phyloP scores from a whole-genome alignment of 2,888 invertebrate species.

The Sceliomorpha sp. region DNA sequence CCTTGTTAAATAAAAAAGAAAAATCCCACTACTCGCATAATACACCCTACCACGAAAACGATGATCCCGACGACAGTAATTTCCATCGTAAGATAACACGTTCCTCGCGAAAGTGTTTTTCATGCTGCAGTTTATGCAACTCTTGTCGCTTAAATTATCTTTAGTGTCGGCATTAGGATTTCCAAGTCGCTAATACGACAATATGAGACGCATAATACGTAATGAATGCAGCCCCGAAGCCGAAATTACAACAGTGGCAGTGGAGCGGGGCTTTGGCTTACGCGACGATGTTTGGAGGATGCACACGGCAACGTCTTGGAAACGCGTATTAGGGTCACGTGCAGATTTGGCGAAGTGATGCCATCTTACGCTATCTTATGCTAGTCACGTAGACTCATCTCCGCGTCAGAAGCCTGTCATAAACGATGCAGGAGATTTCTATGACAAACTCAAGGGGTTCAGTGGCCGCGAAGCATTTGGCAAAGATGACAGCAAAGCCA shows the following conservation, averaged over 20 bases:
- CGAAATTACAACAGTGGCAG: conserved; percentile 39
- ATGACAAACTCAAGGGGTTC: conserved; percentile 51
- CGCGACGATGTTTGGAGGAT: conserved; percentile 51
- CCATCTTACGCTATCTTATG: conserved; percentile 67
- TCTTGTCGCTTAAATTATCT: conserved; percentile 20
- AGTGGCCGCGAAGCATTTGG: conserved; percentile 36
- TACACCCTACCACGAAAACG: too few species aligned
- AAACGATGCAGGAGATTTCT: conserved; percentile 71
- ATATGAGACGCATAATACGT: conserved; percentile 35
- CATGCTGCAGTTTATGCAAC: conserved; percentile 8
- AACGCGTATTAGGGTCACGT: conserved; percentile 75
- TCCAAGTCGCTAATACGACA: conserved; percentile 17
- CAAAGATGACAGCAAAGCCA: conserved; percentile 19
- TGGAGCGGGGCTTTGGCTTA: conserved; percentile 63
- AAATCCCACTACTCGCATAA: too few species aligned
- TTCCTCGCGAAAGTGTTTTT: too few species aligned
- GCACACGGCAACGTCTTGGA: conserved; percentile 68
- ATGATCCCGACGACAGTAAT: too few species aligned
- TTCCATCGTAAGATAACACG: neutral
- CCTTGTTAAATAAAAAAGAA: too few species aligned
- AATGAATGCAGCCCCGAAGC: conserved; percentile 29
- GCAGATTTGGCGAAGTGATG: conserved; percentile 72
- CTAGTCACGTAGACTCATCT: conserved; percentile 75
- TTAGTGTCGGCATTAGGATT: conserved; percentile 17
- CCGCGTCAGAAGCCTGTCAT: conserved; percentile 75